Base-by-base conservation (phyloP, 2,797 vertebrate genomes). In the Arctocebus calabarensis region DNA sequence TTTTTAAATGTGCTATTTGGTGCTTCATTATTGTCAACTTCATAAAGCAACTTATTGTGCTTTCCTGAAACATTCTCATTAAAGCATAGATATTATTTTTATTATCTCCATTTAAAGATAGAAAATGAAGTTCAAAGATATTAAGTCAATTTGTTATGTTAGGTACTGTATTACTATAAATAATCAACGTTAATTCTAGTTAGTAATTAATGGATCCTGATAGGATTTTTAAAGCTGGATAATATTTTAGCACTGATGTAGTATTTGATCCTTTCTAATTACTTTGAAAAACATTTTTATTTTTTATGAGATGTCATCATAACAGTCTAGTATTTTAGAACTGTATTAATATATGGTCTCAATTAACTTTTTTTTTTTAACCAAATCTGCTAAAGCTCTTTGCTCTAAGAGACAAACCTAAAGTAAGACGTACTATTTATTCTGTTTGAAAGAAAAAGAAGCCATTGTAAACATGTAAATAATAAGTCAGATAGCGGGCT, bases 231-330 rank as follows among this genome's bases (percentile, higher is more conserved):
- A 84, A 89, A 83, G 71, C 55, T 90, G 23, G 14, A 27, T 84
- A 74, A 40, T 93, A 64, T 77, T 68, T 88, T 94, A 97, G 62
- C 17, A 87, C 57, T 83, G 20, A 61, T 77, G 4, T 77, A 29
- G 13, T 84, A 43, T 92, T 91, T 95, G 73, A 82, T 27, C 43
- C 32, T 52, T 93, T 91, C 40, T 88, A 75, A 88, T n/a, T 95
- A 90, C 61, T 95, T 93, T 88, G 48, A 90, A 94, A 81, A 90
- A 52, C 86, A 90, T n/a, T 89, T 94, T 78, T 83, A 17, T 90
- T 77, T 83, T 91, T 82, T 82, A 59, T 77, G 40, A 85, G n/a
- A 70, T 88, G 64, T n/a, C n/a, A 70, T 45, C 5, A 68, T 74
- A 88, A 40, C 4, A 52, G 23, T 73, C 83, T 89, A 81, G 3